Base-by-base conservation (phyloP, 2,113 vertebrate genomes). In the Ptilorrhoa leucosticta region DNA sequence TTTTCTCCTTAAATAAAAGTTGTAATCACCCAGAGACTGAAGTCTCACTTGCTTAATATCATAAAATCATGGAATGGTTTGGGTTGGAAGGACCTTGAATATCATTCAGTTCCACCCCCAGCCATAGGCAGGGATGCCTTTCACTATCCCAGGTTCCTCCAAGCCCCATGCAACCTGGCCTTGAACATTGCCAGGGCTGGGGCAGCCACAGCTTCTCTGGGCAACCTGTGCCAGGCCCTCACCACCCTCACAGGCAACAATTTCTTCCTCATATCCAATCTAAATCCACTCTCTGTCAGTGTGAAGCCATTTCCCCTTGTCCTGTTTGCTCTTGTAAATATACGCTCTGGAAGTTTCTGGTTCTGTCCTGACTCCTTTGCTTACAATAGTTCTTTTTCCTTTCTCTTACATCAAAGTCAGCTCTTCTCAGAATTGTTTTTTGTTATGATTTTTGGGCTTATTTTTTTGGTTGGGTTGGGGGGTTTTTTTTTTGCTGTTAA, bases 201-300 rank as follows among this genome's bases (percentile, higher is more conserved):
- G 23, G 15, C 40, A 84, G 28, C n/a, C 69, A 40, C 50, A 75
- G 82, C 24, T 75, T 0, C 50, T 84, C 40, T 54, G 48, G 15
- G 11, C 18, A 64, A 0, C 42, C 50, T 57, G 60, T 40, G 35
- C 42, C 50, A 65, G 30, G 42, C 35, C 35, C 35, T 66, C 42
- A 0, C 0, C 15, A 21, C 7, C 16, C 30, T 66, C 70, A 40
- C 20, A 56, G 42, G 60, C 9, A 40, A 35, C 0, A n/a, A 48
- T 57, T 75, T 23, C 20, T 40, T 65, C 35, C 35, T 2, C 1
- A 30, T 30, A 65, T 16, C 20, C 24, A n/a, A 20, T 6, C 30
- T 56, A 75, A 75, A 6, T 2, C 23, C 24, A 0, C 23, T 24
- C 12, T 65, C 30, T 30, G 15, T 26, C 6, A 6, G 24, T 17